Conservation (phyloP, 2,113 vertebrate genomes). For the Callaeas wilsoni region DNA sequence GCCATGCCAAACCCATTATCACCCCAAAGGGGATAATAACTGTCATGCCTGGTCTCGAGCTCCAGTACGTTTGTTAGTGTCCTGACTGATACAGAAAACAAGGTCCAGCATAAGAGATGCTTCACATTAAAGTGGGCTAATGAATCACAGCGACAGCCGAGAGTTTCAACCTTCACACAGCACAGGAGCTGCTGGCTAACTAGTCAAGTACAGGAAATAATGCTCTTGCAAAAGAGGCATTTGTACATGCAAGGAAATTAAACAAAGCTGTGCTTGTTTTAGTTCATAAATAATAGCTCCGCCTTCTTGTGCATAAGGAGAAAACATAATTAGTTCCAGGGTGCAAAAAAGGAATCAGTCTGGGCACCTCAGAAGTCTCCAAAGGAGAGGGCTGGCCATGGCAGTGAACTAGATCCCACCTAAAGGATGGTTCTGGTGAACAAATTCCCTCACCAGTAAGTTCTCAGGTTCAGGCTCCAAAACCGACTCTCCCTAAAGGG, state of each 20-base stretch:
- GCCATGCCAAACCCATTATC: constrained; percentile 57
- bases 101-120: constrained; percentile 23
- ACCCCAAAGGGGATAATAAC: constrained; percentile 64
- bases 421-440: not conserved
- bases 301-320: not conserved
- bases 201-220: not conserved
- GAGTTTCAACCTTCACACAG: constrained; percentile 22
- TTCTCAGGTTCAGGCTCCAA: not conserved
- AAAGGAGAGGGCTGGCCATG: not conserved
- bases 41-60: constrained; percentile 49
- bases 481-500: not conserved
- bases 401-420: not conserved
- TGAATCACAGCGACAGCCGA: constrained; percentile 47
- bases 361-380: not conserved
- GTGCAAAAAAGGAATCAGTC: not conserved
- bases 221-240: not conserved
- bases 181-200: not conserved
- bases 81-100: constrained; percentile 45
- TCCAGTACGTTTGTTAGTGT: constrained; percentile 23
- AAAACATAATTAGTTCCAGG: not conserved
- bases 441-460: not conserved
- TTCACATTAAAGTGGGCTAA: constrained; percentile 42
- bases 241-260: not conserved
- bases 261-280: not conserved
- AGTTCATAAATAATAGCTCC: not conserved